phyloP scores from a whole-genome alignment of 35 echinoderm and acorn worm genomes.

The Ophioderma brevispina region DNA sequence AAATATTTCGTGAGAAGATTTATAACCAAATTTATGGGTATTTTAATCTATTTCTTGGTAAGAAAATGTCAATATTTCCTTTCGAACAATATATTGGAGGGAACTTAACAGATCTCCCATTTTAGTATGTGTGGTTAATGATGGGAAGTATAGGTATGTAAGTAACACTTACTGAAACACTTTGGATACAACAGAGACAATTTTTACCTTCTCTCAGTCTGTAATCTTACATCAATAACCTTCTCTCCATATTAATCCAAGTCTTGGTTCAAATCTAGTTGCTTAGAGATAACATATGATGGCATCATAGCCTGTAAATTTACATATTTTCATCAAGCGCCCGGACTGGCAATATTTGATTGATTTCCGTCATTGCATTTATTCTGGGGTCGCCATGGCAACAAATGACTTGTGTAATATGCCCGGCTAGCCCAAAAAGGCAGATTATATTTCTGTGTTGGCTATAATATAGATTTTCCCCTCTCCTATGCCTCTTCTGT shows the following conservation, averaged over 20 bases:
- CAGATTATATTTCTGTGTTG: background rate
- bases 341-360: slow-evolving; percentile 6
- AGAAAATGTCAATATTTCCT: no score
- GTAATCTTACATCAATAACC: no score
- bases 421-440: background rate
- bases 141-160: no score
- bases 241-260: background rate
- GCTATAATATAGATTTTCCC: background rate
- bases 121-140: no score
- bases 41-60: no score
- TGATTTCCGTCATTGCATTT: slow-evolving; percentile 13
- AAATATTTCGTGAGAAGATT: no score
- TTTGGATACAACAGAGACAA: no score
- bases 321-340: slow-evolving; percentile 10
- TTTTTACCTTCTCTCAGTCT: no score
- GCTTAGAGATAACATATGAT: slow-evolving; percentile 14
- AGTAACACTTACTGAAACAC: no score
- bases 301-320: background rate
- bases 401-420: slow-evolving; percentile 2
- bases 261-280: background rate
- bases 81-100: no score
- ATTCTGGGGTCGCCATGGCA: background rate
- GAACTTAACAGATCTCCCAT: no score
- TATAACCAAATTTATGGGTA: no score
- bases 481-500: background rate